phyloP scores from a whole-genome alignment of 2,113 vertebrate species.

The Aphyosemion australe region DNA sequence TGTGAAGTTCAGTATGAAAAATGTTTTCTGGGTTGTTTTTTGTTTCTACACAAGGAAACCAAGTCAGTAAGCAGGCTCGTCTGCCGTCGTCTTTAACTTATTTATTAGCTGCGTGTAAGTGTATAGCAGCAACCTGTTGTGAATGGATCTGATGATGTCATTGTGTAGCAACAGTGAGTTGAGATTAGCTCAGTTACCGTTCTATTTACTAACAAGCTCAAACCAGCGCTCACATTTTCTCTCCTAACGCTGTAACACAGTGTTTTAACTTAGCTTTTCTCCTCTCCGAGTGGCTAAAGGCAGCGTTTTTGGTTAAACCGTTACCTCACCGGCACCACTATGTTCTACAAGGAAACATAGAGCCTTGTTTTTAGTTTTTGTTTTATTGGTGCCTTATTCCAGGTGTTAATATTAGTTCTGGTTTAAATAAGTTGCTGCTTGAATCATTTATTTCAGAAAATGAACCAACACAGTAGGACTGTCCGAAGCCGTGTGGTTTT shows the following conservation, averaged over 20 bases:
- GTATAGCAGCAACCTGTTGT: constrained; percentile 40
- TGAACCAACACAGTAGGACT: not conserved
- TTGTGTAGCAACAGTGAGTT: constrained; percentile 36
- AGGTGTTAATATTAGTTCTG: constrained; percentile 51
- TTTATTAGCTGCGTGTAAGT: constrained; percentile 63
- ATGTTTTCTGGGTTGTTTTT: constrained; percentile 15
- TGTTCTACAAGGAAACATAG: constrained; percentile 31
- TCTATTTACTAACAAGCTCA: constrained; percentile 22
- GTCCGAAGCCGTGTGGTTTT: too few relatives aligned
- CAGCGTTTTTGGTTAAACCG: constrained; percentile 7
- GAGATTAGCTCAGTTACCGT: constrained; percentile 46
- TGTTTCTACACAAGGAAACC: constrained; percentile 21
- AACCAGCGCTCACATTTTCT: constrained; percentile 21
- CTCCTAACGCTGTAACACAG: not conserved
- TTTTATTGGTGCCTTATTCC: constrained; percentile 77
- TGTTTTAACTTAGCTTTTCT: not conserved
- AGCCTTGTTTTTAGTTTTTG: constrained; percentile 35
- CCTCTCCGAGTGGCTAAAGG: constrained; percentile 2
- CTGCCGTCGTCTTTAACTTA: constrained; percentile 43
- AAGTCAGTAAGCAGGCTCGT: constrained; percentile 25
- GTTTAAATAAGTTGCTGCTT: constrained; percentile 55
- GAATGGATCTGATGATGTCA: constrained; percentile 28
- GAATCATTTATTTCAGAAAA: constrained; percentile 8
- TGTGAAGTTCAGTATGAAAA: constrained; percentile 33
- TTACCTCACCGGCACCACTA: constrained; percentile 53